Percentiles rank a stretch among this genome's conserved stretches.
These are phyloP conservation scores for Erebia aethiops DNA, from an alignment of 2,888 invertebrate genomes.

Conservation along the genomic window DNA sequence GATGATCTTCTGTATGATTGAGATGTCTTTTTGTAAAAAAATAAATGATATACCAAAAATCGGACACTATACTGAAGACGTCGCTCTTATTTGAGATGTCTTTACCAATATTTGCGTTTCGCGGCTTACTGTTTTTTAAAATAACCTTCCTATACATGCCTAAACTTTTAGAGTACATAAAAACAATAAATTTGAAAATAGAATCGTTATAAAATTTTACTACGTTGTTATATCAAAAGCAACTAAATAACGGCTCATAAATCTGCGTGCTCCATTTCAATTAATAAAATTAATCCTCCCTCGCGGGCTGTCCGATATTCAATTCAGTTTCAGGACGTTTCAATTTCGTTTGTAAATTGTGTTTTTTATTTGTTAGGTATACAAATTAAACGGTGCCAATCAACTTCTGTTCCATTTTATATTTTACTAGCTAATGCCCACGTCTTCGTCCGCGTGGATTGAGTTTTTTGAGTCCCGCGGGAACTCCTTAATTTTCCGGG, in stretches of 20 bases:
- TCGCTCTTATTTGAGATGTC: too few relatives aligned
- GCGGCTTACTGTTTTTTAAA: background rate
- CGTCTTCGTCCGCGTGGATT: too few relatives aligned
- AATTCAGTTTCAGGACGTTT: slow-evolving; percentile 67
- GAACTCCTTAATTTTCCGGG: too few relatives aligned
- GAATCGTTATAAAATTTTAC: slow-evolving; percentile 18
- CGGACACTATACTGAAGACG: too few relatives aligned
- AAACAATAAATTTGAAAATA: background rate
- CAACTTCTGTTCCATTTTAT: slow-evolving; percentile 53
- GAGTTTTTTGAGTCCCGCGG: too few relatives aligned
- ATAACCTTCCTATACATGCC: background rate
- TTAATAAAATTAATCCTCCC: slow-evolving; percentile 71
- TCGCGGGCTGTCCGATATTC: slow-evolving; percentile 60
- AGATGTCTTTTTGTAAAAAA: too few relatives aligned
- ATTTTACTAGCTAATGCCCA: too few relatives aligned
- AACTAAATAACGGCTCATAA: slow-evolving; percentile 45
- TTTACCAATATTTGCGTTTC: too few relatives aligned
- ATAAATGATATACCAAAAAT: too few relatives aligned
- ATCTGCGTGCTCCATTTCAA: slow-evolving; percentile 64
- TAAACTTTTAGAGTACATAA: background rate
- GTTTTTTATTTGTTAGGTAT: slow-evolving; percentile 64
- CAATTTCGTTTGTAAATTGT: slow-evolving; percentile 64
- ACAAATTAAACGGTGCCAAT: slow-evolving; percentile 65
- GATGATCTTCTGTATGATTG: too few relatives aligned
- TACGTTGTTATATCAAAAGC: slow-evolving; percentile 26